Evolutionary conservation across 2,797 vertebrate genomes (phyloP).

Genomic region (Ficedula albicollis): DNA sequence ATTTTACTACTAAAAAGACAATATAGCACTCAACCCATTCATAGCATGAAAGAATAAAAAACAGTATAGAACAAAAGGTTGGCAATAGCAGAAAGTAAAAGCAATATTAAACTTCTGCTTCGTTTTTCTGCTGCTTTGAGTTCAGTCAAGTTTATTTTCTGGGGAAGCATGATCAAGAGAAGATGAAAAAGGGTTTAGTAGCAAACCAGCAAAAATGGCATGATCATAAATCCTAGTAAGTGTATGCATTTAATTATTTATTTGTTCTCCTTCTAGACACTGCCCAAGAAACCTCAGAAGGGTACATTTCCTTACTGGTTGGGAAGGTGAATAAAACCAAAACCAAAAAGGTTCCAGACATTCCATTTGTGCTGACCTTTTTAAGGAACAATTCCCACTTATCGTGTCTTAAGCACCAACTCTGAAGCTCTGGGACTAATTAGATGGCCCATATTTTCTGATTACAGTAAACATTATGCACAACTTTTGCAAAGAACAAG

Average conservation of each 20-base stretch:
- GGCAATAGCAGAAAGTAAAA: background rate
- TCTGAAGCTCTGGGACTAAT: constrained; percentile 47
- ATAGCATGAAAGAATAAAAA: background rate
- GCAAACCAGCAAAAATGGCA: background rate
- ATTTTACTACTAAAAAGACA: background rate
- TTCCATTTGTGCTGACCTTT: constrained; percentile 5
- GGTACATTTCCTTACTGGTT: background rate
- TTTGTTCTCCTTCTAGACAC: background rate
- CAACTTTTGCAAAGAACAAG: background rate
- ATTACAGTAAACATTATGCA: constrained; percentile 3
- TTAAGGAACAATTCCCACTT: background rate
- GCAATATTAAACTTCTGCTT: background rate
- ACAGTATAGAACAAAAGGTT: rapidly evolving
- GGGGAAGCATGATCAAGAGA: background rate
- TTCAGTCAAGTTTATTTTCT: background rate
- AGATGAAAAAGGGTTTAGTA: background rate
- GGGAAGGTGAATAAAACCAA: background rate
- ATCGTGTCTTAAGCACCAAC: background rate
- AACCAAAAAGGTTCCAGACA: background rate
- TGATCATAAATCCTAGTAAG: background rate
- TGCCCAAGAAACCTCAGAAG: background rate
- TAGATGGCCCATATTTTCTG: constrained; percentile 4
- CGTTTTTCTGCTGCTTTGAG: background rate
- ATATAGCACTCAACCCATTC: background rate
- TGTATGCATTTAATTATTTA: background rate